Evolutionary conservation across 1,140 invertebrate species (phyloP).

Genomic region (Ceratina calcarata): DNA sequence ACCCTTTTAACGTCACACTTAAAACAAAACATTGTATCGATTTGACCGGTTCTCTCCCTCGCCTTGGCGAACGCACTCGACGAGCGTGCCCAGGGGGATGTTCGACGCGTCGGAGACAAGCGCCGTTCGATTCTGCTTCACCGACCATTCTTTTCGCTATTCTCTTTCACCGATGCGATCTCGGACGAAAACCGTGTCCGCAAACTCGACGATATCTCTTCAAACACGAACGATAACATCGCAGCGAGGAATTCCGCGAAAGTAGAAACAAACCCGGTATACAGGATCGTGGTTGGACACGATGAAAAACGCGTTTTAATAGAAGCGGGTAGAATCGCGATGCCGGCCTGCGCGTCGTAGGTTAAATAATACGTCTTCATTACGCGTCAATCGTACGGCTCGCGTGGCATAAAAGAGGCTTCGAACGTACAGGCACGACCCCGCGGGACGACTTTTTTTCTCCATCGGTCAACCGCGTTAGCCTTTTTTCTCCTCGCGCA

Average conservation of each 20-base stretch:
- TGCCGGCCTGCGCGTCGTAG: constrained; percentile 24
- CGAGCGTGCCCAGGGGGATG: constrained; percentile 51
- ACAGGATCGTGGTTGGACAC: too few relatives aligned
- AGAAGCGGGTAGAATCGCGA: not conserved
- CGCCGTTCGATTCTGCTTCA: constrained; percentile 72
- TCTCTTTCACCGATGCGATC: not conserved
- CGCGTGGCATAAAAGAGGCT: constrained; percentile 63
- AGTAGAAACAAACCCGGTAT: too few relatives aligned
- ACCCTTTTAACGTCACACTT: constrained; percentile 65
- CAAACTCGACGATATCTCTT: not conserved
- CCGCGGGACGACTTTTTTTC: constrained; percentile 46
- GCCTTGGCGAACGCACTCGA: constrained; percentile 59
- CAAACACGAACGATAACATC: not conserved
- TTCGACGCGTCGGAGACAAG: constrained; percentile 69
- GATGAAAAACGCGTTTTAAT: not conserved
- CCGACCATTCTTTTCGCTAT: not conserved
- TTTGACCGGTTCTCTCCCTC: constrained; percentile 68
- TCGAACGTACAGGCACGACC: constrained; percentile 38
- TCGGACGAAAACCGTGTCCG: not conserved
- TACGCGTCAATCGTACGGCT: constrained; percentile 60
- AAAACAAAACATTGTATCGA: constrained; percentile 72
- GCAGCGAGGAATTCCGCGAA: not conserved
- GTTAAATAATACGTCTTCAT: constrained; percentile 66
- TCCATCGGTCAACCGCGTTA: constrained; percentile 29
- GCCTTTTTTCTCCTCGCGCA: constrained; percentile 6